phyloP scores from a whole-genome alignment of 2,797 vertebrate genomes.

The Melanogrammus aeglefinus region DNA sequence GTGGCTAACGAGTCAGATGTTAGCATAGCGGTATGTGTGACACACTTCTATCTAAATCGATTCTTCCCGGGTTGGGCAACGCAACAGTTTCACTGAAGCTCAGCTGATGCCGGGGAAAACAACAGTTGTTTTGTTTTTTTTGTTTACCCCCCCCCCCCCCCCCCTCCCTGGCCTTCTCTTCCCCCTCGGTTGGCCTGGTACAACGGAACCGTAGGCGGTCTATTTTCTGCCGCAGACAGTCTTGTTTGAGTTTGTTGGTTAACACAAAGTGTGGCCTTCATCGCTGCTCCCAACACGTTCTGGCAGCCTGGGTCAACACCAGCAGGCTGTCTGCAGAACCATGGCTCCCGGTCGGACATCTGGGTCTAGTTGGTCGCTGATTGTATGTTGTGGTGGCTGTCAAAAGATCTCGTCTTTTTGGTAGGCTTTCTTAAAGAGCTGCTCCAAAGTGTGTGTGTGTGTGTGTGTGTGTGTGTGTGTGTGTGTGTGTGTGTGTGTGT shows the following conservation, averaged over 20 bases:
- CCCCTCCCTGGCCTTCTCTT: too few relatives aligned
- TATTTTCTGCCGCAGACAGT: conserved; percentile 28
- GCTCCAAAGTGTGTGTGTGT: background rate
- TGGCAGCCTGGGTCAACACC: background rate
- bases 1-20: conserved; percentile 55
- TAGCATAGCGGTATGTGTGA: conserved; percentile 23
- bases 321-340: background rate
- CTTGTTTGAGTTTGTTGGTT: conserved; percentile 16
- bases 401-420: too few relatives aligned
- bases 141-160: conserved; percentile 26
- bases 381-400: background rate
- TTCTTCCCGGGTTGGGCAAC: conserved; percentile 37
- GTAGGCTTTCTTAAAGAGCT: too few relatives aligned
- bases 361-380: conserved; percentile 20
- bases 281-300: background rate
- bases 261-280: conserved; percentile 26
- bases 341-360: background rate
- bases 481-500: too few relatives aligned
- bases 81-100: conserved; percentile 35
- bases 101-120: conserved; percentile 66
- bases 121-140: conserved; percentile 57
- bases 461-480: too few relatives aligned
- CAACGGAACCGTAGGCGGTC: conserved; percentile 6
- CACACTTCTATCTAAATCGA: too few relatives aligned
- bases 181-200: conserved; percentile 2